phyloP scores from a whole-genome alignment of 2,797 vertebrate species.

The Myotis planiceps region DNA sequence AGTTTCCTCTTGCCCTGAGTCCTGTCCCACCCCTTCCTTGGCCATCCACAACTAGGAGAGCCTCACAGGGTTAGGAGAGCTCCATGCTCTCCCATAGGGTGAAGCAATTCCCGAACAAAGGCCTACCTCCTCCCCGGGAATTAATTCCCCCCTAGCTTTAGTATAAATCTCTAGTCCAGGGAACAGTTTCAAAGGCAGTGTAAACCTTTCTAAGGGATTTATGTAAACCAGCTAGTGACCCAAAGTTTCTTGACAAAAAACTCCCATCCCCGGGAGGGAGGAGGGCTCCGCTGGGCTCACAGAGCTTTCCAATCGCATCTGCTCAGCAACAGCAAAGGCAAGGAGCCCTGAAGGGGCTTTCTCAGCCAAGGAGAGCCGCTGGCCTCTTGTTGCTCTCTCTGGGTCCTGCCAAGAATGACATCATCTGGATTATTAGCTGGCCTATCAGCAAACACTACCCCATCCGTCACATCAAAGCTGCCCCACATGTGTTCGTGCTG shows the following conservation, averaged over 20 bases:
- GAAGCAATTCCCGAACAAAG: not conserved
- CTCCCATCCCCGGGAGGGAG: slow-evolving; percentile 24
- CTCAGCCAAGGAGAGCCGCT: slow-evolving; percentile 39
- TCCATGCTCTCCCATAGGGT: not conserved
- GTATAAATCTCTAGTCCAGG: slow-evolving; percentile 37
- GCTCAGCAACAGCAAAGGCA: slow-evolving; percentile 1
- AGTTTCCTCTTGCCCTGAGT: not conserved
- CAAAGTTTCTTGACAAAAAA: slow-evolving; percentile 49
- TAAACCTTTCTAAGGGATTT: slow-evolving; percentile 56
- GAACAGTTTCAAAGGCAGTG: slow-evolving; percentile 56
- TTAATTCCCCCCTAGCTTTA: slow-evolving; percentile 27
- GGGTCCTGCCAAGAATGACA: slow-evolving; percentile 74
- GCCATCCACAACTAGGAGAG: not conserved
- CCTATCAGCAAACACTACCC: slow-evolving; percentile 65
- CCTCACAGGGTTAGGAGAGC: not conserved
- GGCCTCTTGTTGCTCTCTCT: slow-evolving; percentile 61
- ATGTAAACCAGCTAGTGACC: slow-evolving; percentile 52
- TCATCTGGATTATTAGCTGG: slow-evolving; percentile 75
- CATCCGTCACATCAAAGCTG: slow-evolving; percentile 67
- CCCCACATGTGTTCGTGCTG: slow-evolving; percentile 46
- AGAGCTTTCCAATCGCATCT: slow-evolving; percentile 64
- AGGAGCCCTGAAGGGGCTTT: slow-evolving; percentile 25
- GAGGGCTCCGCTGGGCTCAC: not conserved
- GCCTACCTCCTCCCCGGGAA: not conserved
- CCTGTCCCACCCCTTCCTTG: not conserved